phyloP scores from a whole-genome alignment of 2,888 invertebrate species.

The Notodonta dromedarius region DNA sequence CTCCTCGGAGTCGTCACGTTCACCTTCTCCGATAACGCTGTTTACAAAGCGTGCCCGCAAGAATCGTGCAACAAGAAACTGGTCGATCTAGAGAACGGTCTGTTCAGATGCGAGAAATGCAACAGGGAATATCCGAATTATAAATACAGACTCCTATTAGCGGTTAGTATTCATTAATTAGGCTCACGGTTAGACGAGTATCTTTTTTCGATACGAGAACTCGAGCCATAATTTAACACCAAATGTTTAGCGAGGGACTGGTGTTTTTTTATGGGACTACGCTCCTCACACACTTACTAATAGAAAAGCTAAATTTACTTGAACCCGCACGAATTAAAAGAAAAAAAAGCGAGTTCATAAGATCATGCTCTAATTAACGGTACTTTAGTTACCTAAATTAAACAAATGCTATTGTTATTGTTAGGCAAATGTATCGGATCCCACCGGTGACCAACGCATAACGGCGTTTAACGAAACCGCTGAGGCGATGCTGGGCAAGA shows the following conservation, averaged over 20 bases:
- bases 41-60: slow-evolving; percentile 96
- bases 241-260: too few relatives aligned
- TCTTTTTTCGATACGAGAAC: neutral
- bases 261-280: too few relatives aligned
- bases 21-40: slow-evolving; percentile 91
- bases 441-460: slow-evolving; percentile 94
- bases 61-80: slow-evolving; percentile 98
- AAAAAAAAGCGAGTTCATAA: too few relatives aligned
- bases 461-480: slow-evolving; percentile 95
- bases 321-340: too few relatives aligned
- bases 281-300: too few relatives aligned
- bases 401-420: slow-evolving; percentile 6
- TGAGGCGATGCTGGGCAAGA: slow-evolving; percentile 89
- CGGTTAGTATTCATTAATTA: slow-evolving; percentile 82
- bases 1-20: slow-evolving; percentile 91
- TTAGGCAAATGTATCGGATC: slow-evolving; percentile 95
- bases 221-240: neutral
- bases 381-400: neutral
- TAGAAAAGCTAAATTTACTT: too few relatives aligned
- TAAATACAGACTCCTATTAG: slow-evolving; percentile 92
- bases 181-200: neutral
- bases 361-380: too few relatives aligned
- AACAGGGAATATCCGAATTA: slow-evolving; percentile 92
- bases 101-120: slow-evolving; percentile 98
- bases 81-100: slow-evolving; percentile 93